phyloP scores from a whole-genome alignment of 2,113 vertebrate genomes.

The Etia nguti region DNA sequence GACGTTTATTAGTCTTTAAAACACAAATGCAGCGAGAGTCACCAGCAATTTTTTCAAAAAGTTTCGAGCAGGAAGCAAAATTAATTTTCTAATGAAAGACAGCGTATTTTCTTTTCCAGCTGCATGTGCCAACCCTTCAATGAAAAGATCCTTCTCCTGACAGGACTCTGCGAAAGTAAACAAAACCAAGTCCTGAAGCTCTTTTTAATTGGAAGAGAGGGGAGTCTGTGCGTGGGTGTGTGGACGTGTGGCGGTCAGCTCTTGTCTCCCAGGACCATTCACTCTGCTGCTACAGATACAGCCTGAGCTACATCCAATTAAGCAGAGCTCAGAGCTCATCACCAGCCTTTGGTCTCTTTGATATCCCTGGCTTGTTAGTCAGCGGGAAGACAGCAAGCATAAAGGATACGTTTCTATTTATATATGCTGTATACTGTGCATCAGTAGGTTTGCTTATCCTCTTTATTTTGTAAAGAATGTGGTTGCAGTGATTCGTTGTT shows the following conservation, averaged over 20 bases:
- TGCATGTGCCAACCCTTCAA: neutral
- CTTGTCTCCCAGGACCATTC: slow-evolving; percentile 24
- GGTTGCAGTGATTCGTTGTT: neutral
- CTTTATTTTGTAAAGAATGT: neutral
- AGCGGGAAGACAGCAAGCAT: neutral
- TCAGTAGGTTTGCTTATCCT: neutral
- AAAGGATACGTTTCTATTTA: neutral
- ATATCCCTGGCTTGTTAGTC: slow-evolving; percentile 50
- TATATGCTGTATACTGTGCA: neutral
- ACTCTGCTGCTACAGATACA: slow-evolving; percentile 21
- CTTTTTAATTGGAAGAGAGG: neutral
- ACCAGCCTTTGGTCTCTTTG: slow-evolving; percentile 51
- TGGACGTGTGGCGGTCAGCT: slow-evolving; percentile 1
- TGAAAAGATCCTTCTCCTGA: neutral
- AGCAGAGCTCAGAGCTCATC: slow-evolving; percentile 41
- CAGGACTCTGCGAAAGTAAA: neutral
- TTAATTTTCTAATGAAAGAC: neutral
- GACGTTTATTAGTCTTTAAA: neutral
- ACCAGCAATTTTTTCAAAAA: neutral
- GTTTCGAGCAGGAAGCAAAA: neutral
- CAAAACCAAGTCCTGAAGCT: neutral
- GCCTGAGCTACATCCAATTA: slow-evolving; percentile 51
- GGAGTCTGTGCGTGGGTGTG: neutral
- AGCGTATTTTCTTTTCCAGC: neutral
- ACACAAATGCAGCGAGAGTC: neutral